Evolutionary conservation across 1,140 invertebrate genomes (phyloP).

Genomic region (Eupristina koningsbergeri): DNA sequence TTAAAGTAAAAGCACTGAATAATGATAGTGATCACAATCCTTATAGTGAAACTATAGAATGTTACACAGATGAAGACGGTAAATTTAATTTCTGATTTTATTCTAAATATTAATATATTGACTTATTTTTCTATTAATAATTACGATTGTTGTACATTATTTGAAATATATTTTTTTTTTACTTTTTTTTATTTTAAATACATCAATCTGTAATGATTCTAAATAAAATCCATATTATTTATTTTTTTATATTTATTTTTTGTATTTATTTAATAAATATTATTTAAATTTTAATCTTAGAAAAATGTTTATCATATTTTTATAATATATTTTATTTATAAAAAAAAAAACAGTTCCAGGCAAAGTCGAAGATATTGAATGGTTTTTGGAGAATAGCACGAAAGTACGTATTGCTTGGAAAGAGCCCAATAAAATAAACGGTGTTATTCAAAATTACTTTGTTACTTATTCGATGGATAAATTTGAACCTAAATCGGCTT

Average conservation of each 20-base stretch:
- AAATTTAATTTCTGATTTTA: constrained; percentile 52
- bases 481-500: constrained; percentile 61
- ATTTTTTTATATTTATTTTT: neutral
- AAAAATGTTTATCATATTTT: neutral
- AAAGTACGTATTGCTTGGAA: constrained; percentile 73
- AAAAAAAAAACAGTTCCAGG: constrained; percentile 68
- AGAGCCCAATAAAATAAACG: constrained; percentile 71
- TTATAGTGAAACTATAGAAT: constrained; percentile 74
- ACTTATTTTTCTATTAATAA: no score
- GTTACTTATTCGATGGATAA: constrained; percentile 69
- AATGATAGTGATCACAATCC: constrained; percentile 66
- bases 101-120: no score
- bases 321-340: neutral
- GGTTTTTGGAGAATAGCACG: constrained; percentile 70
- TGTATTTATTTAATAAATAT: no score
- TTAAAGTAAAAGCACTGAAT: constrained; percentile 73
- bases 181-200: no score
- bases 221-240: neutral
- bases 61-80: constrained; percentile 75
- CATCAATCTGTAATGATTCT: neutral
- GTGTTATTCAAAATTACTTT: constrained; percentile 71
- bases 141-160: no score
- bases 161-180: no score
- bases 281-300: neutral
- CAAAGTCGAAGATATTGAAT: constrained; percentile 72